Evolutionary conservation across 1,140 invertebrate species (phyloP).

Genomic region (Uloborus diversus): DNA sequence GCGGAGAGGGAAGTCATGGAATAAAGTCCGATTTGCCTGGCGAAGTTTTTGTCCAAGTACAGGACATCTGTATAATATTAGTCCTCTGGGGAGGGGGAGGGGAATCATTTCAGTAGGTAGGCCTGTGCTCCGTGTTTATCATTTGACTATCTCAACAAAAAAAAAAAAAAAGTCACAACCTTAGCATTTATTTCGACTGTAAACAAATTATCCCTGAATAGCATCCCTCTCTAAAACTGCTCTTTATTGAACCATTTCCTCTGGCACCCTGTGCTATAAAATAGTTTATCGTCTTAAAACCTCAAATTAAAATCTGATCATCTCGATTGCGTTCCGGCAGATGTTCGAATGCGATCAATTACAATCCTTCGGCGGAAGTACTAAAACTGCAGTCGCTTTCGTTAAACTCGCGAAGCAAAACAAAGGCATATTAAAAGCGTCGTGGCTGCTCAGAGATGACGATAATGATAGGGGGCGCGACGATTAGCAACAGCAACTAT

Average conservation of each 20-base stretch:
- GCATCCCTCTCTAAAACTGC: no score
- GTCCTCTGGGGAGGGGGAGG: no score
- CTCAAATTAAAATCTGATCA: not conserved
- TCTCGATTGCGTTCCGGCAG: no score
- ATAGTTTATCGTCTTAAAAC: not conserved
- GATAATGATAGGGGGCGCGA: conserved; percentile 7
- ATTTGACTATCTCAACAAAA: not conserved
- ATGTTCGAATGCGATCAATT: conserved; percentile 34
- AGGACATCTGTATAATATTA: no score
- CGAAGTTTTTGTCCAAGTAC: no score
- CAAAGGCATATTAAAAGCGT: conserved; percentile 43
- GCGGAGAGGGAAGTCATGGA: no score
- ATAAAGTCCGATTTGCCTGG: no score
- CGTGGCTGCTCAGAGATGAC: conserved; percentile 1
- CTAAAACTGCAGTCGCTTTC: conserved; percentile 44
- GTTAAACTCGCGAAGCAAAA: conserved; percentile 37
- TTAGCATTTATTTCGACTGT: not conserved
- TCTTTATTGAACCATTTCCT: no score
- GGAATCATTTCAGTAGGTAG: no score
- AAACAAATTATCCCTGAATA: no score
- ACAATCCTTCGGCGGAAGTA: conserved; percentile 29
- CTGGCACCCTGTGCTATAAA: no score
- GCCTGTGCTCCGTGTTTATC: no score
- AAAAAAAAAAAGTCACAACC: not conserved
- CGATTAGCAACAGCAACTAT: conserved; percentile 15